Base-by-base conservation (phyloP, 2,888 invertebrate species). In the Trilocha varians region DNA sequence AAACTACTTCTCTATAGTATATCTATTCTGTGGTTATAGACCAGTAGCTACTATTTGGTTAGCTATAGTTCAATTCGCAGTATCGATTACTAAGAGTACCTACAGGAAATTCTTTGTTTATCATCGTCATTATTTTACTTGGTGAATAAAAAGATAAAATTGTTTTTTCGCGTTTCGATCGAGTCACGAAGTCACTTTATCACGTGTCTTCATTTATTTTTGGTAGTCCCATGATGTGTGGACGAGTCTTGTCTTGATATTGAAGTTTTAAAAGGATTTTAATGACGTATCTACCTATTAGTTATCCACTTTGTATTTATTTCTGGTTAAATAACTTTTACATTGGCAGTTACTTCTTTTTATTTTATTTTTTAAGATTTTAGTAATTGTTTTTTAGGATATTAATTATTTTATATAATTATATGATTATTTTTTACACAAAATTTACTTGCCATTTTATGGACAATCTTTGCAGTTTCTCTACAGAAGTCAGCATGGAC, bases 111-210 rank as follows among this genome's bases (percentile, higher is more conserved):
- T 57, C 64, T 65, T 63, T 48, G 63, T 60, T 69, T 78, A 77
- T 76, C 79, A 62, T 53, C 57, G 62, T 59, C 62, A 70, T 76
- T 80, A 78, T 71, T 76, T 78, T 67, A 68, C 63, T 1, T 18
- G 18, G 18, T 18, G 8, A 18, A 18, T 6, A 18, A 18, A 18
- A 18, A 70, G 71, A 77, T 76, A 69, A 71, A 63, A 68, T 64
- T 65, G 62, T 63, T 62, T 59, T 59, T 61, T 52, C 59, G 59
- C 39, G 39, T 3, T 34, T 50, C 70, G 65, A 57, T 50, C 57
- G 66, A 71, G 80, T 83, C 84, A 84, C 84, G 84, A 80, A 62
- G 70, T 75, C 79, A 75, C 78, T 80, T 78, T 71, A 68, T 66
- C 65, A 69, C 70, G 72, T 72, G 73, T 73, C 70, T 70, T 69